phyloP scores from a whole-genome alignment of 2,888 invertebrate species.

The Chymomyza procnemis region DNA sequence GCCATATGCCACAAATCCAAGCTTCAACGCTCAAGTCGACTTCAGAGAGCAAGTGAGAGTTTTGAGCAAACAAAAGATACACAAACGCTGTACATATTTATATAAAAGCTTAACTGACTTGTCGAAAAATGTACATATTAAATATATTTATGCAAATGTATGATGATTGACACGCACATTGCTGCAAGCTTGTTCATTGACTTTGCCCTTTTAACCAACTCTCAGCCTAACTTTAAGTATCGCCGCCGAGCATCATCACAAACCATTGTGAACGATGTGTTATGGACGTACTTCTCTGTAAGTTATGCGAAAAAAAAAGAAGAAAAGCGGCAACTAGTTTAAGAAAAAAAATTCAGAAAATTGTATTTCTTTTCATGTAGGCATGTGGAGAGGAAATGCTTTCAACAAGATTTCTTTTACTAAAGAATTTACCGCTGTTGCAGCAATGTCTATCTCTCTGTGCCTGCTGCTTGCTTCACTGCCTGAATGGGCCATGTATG shows the following conservation, averaged over 20 bases:
- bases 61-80: neutral
- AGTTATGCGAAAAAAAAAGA: conserved; percentile 21
- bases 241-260: neutral
- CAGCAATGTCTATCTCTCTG: conserved; percentile 22
- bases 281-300: conserved; percentile 19
- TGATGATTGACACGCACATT: neutral
- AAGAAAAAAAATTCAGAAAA: conserved; percentile 1
- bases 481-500: conserved; percentile 48
- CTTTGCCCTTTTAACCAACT: neutral
- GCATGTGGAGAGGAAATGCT: conserved; percentile 62
- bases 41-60: neutral
- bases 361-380: conserved; percentile 55
- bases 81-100: neutral
- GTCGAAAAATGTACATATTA: neutral
- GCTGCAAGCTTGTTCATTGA: neutral
- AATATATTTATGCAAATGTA: neutral
- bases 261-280: conserved; percentile 42
- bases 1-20: too few species aligned
- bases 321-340: conserved; percentile 36
- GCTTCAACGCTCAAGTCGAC: too few species aligned
- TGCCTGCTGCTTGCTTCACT: conserved; percentile 41
- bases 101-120: neutral
- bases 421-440: conserved; percentile 61
- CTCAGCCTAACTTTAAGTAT: neutral
- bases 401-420: conserved; percentile 68